A percentile compares a stretch with the other conserved stretches of the same genome.
These are phyloP conservation scores for Meiosimyza decipiens DNA, from an alignment of 2,888 invertebrate species.

Conservation along the genomic window DNA sequence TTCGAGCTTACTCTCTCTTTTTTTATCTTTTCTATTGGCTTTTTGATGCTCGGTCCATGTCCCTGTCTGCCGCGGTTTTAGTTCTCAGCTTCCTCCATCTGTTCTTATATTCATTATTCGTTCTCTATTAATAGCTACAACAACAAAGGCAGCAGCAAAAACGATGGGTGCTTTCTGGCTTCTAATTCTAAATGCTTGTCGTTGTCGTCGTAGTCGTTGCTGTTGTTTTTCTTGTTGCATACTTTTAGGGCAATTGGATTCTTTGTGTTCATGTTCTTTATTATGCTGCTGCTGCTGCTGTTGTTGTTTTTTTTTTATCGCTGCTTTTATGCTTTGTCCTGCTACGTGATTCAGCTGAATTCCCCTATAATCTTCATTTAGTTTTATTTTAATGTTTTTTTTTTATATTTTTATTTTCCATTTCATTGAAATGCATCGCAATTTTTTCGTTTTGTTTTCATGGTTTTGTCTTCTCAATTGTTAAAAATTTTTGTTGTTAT, in stretches of 20 bases:
- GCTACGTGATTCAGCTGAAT: neutral
- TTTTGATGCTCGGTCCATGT: neutral
- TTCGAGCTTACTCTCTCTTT: too few species aligned
- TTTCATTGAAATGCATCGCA: constrained; percentile 56
- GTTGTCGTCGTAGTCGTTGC: too few species aligned
- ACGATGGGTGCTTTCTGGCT: constrained; percentile 17
- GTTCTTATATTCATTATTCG: constrained; percentile 56
- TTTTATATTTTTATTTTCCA: constrained; percentile 48
- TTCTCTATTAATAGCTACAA: constrained; percentile 39
- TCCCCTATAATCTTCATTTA: constrained; percentile 52
- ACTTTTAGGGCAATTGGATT: constrained; percentile 20
- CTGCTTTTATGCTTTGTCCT: constrained; percentile 26
- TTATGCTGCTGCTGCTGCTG: constrained; percentile 8
- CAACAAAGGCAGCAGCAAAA: constrained; percentile 20
- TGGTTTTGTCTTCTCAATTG: neutral
- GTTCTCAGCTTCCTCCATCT: constrained; percentile 11
- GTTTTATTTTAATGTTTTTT: constrained; percentile 34
- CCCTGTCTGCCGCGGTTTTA: constrained; percentile 5
- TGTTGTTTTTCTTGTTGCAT: neutral
- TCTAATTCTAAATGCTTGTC: constrained; percentile 1
- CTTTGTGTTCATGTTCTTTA: neutral
- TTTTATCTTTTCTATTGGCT: neutral
- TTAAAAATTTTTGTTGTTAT: neutral
- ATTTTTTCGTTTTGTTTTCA: constrained; percentile 32
- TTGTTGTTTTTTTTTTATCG: constrained; percentile 18